Percentiles rank a stretch among this genome's conserved stretches.
These are phyloP conservation scores for Calyptommatus sinebrachiatus DNA, from an alignment of 2,113 vertebrate species.

Conservation along the genomic window DNA sequence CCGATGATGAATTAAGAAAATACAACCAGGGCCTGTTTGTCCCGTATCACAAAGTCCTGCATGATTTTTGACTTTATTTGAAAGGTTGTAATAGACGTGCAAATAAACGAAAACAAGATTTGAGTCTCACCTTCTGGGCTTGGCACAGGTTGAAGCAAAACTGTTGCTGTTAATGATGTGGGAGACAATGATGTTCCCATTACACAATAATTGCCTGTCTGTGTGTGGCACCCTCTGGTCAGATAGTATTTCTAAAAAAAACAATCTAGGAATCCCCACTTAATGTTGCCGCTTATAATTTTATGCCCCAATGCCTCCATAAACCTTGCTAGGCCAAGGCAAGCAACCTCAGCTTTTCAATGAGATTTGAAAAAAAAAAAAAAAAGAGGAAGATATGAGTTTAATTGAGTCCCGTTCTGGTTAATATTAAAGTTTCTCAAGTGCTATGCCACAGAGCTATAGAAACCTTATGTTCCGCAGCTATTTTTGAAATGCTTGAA, in stretches of 20 bases:
- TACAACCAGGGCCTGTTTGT: neutral
- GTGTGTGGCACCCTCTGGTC: neutral
- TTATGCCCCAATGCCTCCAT: neutral
- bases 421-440: constrained; percentile 35
- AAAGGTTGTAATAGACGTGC: constrained; percentile 33
- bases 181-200: constrained; percentile 21
- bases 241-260: neutral
- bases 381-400: constrained; percentile 31
- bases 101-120: constrained; percentile 52
- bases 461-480: constrained; percentile 23
- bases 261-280: neutral
- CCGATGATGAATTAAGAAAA: neutral
- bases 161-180: constrained; percentile 25
- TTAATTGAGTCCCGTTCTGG: constrained; percentile 42
- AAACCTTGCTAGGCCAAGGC: constrained; percentile 19
- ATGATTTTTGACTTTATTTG: constrained; percentile 44
- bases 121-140: constrained; percentile 43
- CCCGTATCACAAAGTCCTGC: neutral
- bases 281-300: constrained; percentile 10
- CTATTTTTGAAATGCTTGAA: constrained; percentile 5
- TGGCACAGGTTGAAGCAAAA: constrained; percentile 37
- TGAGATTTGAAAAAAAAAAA: constrained; percentile 37
- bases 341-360: constrained; percentile 28
- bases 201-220: constrained; percentile 37
- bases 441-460: constrained; percentile 30